A percentile compares a stretch with the other conserved stretches of the same genome.
Conservation (phyloP, 2,797 vertebrate species). For the Lacerta agilis region DNA sequence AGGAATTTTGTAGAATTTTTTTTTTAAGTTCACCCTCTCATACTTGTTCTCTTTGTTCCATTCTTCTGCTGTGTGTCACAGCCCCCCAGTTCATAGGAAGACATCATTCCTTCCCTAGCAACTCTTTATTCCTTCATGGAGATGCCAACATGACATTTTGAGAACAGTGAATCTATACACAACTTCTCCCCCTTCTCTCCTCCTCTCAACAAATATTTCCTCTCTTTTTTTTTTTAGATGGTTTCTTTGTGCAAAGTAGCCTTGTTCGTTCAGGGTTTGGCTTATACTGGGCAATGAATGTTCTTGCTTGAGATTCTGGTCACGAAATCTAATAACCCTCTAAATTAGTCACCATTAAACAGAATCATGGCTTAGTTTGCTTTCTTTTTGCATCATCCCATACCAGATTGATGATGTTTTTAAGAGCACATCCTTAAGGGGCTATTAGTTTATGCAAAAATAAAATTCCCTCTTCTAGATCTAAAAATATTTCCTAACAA, state of each 20-base stretch:
- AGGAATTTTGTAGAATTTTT: neutral
- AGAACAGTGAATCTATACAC: neutral
- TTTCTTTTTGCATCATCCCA: neutral
- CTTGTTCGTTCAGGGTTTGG: neutral
- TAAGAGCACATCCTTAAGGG: slow-evolving; percentile 54
- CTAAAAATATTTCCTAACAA: slow-evolving; percentile 50
- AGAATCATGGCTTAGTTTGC: slow-evolving; percentile 14
- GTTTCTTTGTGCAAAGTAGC: neutral
- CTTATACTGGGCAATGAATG: neutral
- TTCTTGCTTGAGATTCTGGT: neutral
- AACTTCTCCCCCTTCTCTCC: neutral
- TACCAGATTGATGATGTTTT: slow-evolving; percentile 56
- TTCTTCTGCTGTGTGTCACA: neutral
- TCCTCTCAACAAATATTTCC: neutral
- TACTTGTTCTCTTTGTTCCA: neutral
- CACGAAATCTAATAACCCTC: neutral
- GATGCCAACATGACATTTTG: neutral
- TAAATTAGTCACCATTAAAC: slow-evolving; percentile 21
- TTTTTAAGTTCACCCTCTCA: neutral
- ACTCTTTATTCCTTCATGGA: neutral
- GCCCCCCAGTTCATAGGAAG: neutral
- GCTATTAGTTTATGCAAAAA: slow-evolving; percentile 50
- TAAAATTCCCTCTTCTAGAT: slow-evolving; percentile 47
- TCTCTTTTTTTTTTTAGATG: neutral
- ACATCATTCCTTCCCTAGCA: neutral